These are phyloP conservation scores for Myiotriccus ornatus DNA, from an alignment of 2,797 vertebrate genomes.

Conservation along the genomic window DNA sequence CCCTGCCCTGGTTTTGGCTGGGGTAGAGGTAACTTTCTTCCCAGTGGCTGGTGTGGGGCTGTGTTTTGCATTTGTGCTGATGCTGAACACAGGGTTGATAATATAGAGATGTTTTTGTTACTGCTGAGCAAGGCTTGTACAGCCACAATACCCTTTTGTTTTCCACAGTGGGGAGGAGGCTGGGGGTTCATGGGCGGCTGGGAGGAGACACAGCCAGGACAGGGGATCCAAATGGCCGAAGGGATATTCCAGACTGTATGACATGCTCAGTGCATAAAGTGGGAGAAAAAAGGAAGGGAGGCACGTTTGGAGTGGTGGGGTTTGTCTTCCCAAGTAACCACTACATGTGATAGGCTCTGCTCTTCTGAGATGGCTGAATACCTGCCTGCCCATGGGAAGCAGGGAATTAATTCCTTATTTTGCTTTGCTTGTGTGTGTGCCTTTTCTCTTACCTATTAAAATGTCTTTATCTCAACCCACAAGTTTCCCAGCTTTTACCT, in stretches of 20 bases:
- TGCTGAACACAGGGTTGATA: background rate
- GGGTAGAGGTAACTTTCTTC: background rate
- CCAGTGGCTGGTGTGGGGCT: background rate
- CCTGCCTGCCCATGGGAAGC: background rate
- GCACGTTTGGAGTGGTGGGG: background rate
- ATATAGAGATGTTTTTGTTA: background rate
- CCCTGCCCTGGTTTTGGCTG: background rate
- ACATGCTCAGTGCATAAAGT: background rate
- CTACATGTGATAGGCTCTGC: background rate
- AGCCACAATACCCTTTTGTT: background rate
- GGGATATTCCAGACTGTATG: background rate
- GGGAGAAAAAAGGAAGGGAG: background rate
- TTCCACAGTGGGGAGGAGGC: background rate
- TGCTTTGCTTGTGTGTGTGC: background rate
- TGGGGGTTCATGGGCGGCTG: background rate
- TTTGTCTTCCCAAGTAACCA: background rate
- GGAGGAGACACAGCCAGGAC: background rate
- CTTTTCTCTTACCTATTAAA: background rate
- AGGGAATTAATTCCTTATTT: background rate
- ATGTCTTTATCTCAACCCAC: accelerated
- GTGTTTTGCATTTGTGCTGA: background rate
- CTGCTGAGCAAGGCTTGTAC: background rate
- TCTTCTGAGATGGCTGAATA: background rate
- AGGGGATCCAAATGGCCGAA: background rate
- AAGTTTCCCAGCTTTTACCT: background rate